Evolutionary conservation across 2,113 vertebrate genomes (phyloP), one percentile per base, ranked within the genome.

Genomic region (Thalassarche chlororhynchos): DNA sequence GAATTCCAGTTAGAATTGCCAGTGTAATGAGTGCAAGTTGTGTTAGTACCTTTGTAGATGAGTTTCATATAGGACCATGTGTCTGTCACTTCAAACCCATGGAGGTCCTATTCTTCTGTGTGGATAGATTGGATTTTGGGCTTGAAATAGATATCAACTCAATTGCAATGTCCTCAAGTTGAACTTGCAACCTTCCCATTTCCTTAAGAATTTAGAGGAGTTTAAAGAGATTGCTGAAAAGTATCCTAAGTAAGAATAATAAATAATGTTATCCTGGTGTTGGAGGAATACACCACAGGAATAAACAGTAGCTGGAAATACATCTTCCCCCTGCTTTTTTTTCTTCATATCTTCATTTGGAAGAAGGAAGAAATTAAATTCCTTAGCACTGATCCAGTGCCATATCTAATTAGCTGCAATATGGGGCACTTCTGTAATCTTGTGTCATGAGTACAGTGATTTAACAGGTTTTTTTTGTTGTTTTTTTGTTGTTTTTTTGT

Each of bases 281-380:
- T 90, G 61, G 44, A 83, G 52, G 17, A 85, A 81, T 69, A 76
- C 7, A 71, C 13, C 28, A 46, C 18, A 82, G n/a, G 15, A 89
- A 44, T 49, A 77, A 94, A 70, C 6, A 82, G 12, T 40, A 91
- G 25, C 14, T 86, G 20, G 47, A 65, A 92, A 84, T 84, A 40
- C 2, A 44, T 29, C n/a, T 80, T 44, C 19, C 17, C 3, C 4
- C 9, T 1, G 3, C 2, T 19, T 72, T 57, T 75, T 42, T 51
- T 78, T 12, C 11, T 84, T 91, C 10, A 54, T 60, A 61, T 47
- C 74, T 96, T 92, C 34, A 42, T 86, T 74, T 87, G 47, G 38
- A 77, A 84, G 74, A 87, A 82, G 44, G 58, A 89, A 84, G 76
- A 89, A 84, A 95, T 75, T 71, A 84, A 86, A 80, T 79, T 89